These are phyloP conservation scores for Trogon melanurus DNA, from an alignment of 2,113 vertebrate species.

Conservation along the genomic window DNA sequence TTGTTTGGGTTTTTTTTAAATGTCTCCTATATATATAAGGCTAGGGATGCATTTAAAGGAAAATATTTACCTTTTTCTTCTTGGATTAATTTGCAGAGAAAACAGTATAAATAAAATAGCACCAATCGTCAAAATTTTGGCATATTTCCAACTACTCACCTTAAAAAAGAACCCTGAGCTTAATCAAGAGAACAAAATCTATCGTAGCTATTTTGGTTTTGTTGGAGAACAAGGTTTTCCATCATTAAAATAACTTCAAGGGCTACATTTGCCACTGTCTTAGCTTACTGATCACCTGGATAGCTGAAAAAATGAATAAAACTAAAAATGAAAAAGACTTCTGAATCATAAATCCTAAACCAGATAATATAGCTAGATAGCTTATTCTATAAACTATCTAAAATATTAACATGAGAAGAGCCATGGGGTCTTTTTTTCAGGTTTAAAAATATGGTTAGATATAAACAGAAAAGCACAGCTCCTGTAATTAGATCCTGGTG, in stretches of 20 bases:
- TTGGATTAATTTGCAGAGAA: neutral
- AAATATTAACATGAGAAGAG: neutral
- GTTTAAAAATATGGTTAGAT: neutral
- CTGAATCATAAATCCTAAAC: neutral
- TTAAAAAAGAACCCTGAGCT: neutral
- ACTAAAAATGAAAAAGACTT: neutral
- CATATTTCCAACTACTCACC: neutral
- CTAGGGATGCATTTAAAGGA: neutral
- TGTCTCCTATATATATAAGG: neutral
- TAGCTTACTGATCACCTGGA: neutral
- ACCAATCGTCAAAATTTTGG: neutral
- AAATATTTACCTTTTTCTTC: neutral
- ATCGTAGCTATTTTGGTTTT: neutral
- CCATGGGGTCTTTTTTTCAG: neutral
- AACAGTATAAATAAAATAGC: neutral
- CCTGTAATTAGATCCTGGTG: neutral
- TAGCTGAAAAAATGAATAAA: neutral
- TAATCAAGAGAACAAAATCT: neutral
- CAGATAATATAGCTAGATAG: neutral
- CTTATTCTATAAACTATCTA: neutral
- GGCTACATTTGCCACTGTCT: neutral
- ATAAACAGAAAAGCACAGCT: fast-evolving
- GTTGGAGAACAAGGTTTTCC: neutral
- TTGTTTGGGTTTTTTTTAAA: neutral
- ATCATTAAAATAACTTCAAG: neutral